Evolutionary conservation across 2,113 vertebrate genomes (phyloP), one percentile per base, ranked within the genome.

Genomic region (Gadus chalcogrammus): DNA sequence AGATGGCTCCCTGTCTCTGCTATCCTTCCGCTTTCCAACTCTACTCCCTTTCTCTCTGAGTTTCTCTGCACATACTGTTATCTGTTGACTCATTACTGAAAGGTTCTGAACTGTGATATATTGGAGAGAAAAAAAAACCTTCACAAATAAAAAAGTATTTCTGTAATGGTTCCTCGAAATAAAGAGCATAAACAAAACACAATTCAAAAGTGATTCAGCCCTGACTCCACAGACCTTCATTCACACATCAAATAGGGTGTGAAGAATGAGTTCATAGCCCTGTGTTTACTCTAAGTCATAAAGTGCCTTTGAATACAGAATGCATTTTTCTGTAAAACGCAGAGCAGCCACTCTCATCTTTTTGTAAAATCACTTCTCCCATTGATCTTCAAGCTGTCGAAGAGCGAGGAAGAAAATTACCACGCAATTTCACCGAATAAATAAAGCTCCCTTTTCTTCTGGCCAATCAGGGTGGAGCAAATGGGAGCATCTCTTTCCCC

Each of bases 391-490:
- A 88, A 90, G 88, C 68, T 22, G 65, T 74, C 76, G 59, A 68
- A 60, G 61, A 82, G 66, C 61, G 27, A 72, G 55, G 72, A 61
- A 56, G 64, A 38, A 82, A 83, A 86, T 79, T n/a, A 81, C 80
- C 72, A 67, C 63, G 76, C 79, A 88, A 82, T 86, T 91, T 89
- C 83, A 88, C 74, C 75, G 79, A 71, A 83, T 84, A 82, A 76
- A 48, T 48, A 20, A 72, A 84, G 82, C 69, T 72, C 78, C 74
- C 83, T 84, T 84, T 79, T 72, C 77, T 71, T 74, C 58, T n/a
- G 64, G 69, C 85, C 83, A 86, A 87, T 90, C 74, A 79, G 75
- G 72, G 74, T 63, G 60, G 69, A 71, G 72, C 62, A 74, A 78
- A 76, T 78, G 74, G 31, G 79, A 73, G 68, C 80, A 67, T 68